phyloP scores from a whole-genome alignment of 1,140 invertebrate genomes.

The Tenebrio molitor region DNA sequence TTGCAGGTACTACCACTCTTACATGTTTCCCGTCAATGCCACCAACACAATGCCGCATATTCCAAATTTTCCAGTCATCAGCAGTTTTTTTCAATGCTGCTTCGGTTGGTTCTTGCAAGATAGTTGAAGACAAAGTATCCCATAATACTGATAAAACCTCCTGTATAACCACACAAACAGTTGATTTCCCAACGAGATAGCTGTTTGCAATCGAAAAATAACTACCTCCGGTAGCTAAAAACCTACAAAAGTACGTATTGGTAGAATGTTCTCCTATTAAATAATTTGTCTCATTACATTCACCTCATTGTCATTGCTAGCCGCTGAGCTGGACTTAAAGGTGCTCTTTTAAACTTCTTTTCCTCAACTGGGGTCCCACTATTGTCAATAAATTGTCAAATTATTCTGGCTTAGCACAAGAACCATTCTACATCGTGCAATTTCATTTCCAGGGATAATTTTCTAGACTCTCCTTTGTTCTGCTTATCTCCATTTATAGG shows the following conservation, averaged over 20 bases:
- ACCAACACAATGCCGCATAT: no score
- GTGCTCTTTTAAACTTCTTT: neutral
- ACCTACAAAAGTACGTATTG: neutral
- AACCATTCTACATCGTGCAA: neutral
- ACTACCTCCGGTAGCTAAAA: neutral
- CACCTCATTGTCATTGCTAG: neutral
- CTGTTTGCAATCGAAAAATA: constrained; percentile 13
- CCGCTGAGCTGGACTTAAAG: constrained; percentile 7
- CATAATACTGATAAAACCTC: neutral
- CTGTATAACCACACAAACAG: neutral
- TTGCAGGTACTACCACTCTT: no score
- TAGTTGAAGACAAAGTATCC: no score
- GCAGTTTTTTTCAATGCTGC: no score
- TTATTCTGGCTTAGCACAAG: neutral
- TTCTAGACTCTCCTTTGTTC: constrained; percentile 6
- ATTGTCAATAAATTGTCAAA: neutral
- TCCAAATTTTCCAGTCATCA: no score
- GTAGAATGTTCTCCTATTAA: neutral
- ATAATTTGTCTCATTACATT: neutral
- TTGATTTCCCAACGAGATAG: constrained; percentile 12
- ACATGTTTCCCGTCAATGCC: no score
- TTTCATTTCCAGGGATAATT: neutral
- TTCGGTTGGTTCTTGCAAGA: no score
- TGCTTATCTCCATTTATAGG: constrained; percentile 10
- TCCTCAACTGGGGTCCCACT: neutral